phyloP scores from a whole-genome alignment of 2,888 invertebrate genomes.

The Leucophora obtusa region DNA sequence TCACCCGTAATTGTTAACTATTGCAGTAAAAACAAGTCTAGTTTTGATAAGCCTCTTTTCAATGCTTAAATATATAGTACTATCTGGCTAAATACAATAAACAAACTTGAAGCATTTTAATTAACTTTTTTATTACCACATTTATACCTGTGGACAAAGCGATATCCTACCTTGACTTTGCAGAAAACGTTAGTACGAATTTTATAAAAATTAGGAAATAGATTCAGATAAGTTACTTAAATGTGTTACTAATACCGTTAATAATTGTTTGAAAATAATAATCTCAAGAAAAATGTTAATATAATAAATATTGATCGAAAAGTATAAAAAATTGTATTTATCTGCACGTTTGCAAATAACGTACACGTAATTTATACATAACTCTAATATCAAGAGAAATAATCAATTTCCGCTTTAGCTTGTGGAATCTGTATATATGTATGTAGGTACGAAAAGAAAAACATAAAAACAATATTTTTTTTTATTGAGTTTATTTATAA shows the following conservation, averaged over 20 bases:
- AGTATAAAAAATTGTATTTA: background rate
- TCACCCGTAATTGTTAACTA: no score
- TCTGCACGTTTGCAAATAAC: conserved; percentile 26
- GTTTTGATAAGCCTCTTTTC: no score
- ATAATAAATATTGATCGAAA: conserved; percentile 5
- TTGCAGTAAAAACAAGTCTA: no score
- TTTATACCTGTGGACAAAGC: background rate
- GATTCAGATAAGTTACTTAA: background rate
- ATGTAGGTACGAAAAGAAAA: no score
- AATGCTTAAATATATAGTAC: no score
- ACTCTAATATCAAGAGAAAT: conserved; percentile 6
- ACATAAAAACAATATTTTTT: background rate
- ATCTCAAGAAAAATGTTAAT: background rate
- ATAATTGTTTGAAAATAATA: background rate
- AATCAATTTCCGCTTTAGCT: conserved; percentile 32
- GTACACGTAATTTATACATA: background rate
- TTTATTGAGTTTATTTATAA: background rate
- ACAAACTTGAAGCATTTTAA: background rate
- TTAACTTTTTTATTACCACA: background rate
- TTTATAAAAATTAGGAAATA: conserved; percentile 11
- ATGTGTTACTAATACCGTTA: conserved; percentile 5
- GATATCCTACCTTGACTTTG: background rate
- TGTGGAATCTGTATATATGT: background rate
- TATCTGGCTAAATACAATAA: no score
- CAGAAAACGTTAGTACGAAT: background rate